Base-by-base conservation (phyloP, 2,113 vertebrate species). In the Marcusenius ussheri region DNA sequence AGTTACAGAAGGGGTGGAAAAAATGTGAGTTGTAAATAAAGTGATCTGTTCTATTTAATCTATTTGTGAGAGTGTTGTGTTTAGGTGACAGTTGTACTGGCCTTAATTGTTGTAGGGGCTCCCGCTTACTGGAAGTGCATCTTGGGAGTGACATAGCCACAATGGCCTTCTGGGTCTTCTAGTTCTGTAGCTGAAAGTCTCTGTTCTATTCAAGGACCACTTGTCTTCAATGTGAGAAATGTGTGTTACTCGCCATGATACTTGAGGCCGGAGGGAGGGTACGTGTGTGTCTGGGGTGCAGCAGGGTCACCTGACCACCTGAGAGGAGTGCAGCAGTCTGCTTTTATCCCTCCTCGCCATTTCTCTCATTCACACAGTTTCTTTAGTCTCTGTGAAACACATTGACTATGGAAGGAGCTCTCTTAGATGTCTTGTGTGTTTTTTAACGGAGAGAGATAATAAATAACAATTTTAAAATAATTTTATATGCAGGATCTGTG, bases 401-500 rank as follows among this genome's bases (percentile, higher is more conserved):
- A 24, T 7, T 46, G 58, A 11, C 58, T 88, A 46, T 74, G 87
- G 50, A 62, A 88, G 50, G 45, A 31, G 62, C 27, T 39, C 24
- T 46, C 39, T 88, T 70, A 45, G 19, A 21, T 21, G 51, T 35
- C 53, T 58, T 45, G 31, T 62, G 62, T 49, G 88, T 49, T 88
- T 88, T 80, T 49, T 70, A 88, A 74, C n/a, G 45, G 35, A 50
- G 39, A 66, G 62, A 49, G 31, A 27, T 62, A 24, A 46, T 46
- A 47, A 45, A 35, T 50, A 56, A 31, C n/a, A 39, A 24, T 35
- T 56, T 42, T 19, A 80, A 45, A 70, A 62, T 89, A 77, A 74
- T 56, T 80, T 77, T 89, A 83, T 56, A 89, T 83, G 49, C 70
- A 51, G 70, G 47, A 53, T 87, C 92, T 89, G 85, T 88, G 74